phyloP scores from a whole-genome alignment of 1,140 invertebrate genomes.

The Tigriopus japonicus region DNA sequence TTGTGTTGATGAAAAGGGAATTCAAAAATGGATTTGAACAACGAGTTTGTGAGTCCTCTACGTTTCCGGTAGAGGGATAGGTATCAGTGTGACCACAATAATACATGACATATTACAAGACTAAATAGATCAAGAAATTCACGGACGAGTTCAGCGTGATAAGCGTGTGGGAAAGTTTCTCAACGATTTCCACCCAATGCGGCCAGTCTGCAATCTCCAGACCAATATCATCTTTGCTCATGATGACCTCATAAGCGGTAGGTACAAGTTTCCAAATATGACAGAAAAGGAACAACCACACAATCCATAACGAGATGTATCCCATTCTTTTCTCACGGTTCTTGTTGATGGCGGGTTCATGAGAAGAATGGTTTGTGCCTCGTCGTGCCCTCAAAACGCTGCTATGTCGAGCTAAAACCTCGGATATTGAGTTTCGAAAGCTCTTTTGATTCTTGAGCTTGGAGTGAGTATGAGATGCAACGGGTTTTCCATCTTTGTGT shows the following conservation, averaged over 20 bases:
- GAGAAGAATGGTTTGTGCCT: too few relatives aligned
- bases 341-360: not conserved
- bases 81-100: too few relatives aligned
- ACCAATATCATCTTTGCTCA: not conserved
- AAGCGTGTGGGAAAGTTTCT: not conserved
- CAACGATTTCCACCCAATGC: not conserved
- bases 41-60: too few relatives aligned
- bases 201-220: not conserved
- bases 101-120: not conserved
- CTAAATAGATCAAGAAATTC: not conserved
- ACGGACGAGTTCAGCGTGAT: not conserved
- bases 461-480: too few relatives aligned
- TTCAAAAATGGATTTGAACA: too few relatives aligned
- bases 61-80: too few relatives aligned
- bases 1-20: too few relatives aligned
- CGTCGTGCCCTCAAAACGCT: too few relatives aligned
- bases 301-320: not conserved
- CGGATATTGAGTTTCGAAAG: too few relatives aligned
- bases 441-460: too few relatives aligned
- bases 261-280: not conserved
- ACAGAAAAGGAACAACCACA: not conserved
- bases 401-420: too few relatives aligned
- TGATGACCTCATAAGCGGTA: not conserved
- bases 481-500: too few relatives aligned
- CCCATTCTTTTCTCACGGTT: not conserved